These are phyloP conservation scores for Anastrepha ludens DNA, from an alignment of 1,140 invertebrate genomes.

Conservation along the genomic window DNA sequence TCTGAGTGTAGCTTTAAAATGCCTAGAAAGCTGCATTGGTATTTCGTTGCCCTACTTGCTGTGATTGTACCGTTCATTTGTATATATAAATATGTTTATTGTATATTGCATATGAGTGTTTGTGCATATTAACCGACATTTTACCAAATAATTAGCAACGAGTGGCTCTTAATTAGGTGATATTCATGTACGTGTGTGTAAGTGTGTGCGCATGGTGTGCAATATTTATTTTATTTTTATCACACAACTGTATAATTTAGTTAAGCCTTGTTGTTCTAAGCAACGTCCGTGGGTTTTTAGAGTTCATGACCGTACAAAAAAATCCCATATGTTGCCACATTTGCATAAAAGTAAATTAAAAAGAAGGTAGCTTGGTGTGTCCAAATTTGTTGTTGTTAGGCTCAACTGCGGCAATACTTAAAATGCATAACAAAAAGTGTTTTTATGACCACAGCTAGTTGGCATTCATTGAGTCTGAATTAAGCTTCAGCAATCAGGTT, in stretches of 20 bases:
- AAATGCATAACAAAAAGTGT: background rate
- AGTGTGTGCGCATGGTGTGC: background rate
- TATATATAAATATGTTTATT: background rate
- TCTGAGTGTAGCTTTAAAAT: background rate
- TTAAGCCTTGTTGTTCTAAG: background rate
- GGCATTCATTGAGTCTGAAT: no score
- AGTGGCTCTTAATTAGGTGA: slow-evolving; percentile 36
- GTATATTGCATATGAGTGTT: background rate
- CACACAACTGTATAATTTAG: background rate
- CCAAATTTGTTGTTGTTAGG: background rate
- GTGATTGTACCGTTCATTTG: background rate
- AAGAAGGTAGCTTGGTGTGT: background rate
- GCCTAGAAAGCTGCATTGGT: background rate
- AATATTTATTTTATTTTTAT: background rate
- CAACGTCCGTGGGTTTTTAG: background rate
- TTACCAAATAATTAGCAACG: slow-evolving; percentile 36
- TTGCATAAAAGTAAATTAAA: background rate
- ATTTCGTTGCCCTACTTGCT: background rate
- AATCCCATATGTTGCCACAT: background rate
- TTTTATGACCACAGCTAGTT: no score
- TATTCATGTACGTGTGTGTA: background rate
- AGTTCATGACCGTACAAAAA: background rate
- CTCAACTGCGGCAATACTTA: background rate
- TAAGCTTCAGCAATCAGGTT: no score
- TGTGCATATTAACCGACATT: background rate